Conservation (phyloP, 1,140 invertebrate species). For the Drosophila tsacasi region DNA sequence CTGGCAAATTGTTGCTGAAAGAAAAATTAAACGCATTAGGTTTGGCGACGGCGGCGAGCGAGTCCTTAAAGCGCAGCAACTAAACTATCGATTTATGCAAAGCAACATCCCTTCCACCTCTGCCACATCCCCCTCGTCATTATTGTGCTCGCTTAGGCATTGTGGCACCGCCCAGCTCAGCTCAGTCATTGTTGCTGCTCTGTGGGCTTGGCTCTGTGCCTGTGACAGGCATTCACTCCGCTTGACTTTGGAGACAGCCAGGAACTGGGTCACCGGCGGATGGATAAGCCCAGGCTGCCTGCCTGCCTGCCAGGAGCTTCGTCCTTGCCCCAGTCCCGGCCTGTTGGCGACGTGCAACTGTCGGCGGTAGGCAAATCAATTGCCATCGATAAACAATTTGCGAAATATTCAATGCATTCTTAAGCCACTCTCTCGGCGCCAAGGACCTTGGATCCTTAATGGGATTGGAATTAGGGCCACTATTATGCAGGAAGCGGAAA, state of each 20-base stretch:
- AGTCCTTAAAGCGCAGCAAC: constrained; percentile 47
- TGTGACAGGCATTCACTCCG: constrained; percentile 55
- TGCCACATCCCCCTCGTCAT: constrained; percentile 26
- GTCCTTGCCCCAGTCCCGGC: constrained; percentile 57
- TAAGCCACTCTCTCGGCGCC: constrained; percentile 12
- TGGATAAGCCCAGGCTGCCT: constrained; percentile 15
- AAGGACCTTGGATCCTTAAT: constrained; percentile 20
- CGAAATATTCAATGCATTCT: constrained; percentile 52
- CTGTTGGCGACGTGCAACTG: constrained; percentile 56
- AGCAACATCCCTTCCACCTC: constrained; percentile 21
- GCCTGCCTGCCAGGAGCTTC: not conserved
- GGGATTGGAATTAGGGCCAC: constrained; percentile 16
- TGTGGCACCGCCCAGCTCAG: constrained; percentile 39
- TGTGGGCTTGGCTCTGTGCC: constrained; percentile 35
- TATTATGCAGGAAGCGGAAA: constrained; percentile 1
- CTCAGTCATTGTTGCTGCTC: constrained; percentile 43
- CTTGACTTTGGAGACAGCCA: constrained; percentile 56
- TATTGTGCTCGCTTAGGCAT: constrained; percentile 72
- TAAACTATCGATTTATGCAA: constrained; percentile 79
- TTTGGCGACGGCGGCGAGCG: constrained; percentile 27
- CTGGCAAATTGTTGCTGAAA: constrained; percentile 75
- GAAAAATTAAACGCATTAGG: constrained; percentile 81
- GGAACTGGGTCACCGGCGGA: constrained; percentile 63
- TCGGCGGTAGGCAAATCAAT: constrained; percentile 63
- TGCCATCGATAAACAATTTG: constrained; percentile 53